phyloP scores from a whole-genome alignment of 1,140 invertebrate species.

The Drosophila murphyi region DNA sequence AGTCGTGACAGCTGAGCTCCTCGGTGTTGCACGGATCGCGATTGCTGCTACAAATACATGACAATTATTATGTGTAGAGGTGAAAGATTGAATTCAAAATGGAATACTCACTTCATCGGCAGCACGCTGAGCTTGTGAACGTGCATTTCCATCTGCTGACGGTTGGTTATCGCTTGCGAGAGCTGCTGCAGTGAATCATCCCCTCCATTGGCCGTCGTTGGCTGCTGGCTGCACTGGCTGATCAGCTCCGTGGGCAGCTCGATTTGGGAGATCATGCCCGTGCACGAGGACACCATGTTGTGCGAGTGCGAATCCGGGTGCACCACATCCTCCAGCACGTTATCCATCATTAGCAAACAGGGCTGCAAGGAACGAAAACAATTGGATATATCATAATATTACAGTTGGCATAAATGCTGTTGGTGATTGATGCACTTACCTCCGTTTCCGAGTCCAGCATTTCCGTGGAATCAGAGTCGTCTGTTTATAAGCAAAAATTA shows the following conservation, averaged over 20 bases:
- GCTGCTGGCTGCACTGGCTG: constrained; percentile 68
- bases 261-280: constrained; percentile 81
- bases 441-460: constrained; percentile 91
- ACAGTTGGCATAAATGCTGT: neutral
- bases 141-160: constrained; percentile 85
- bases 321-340: constrained; percentile 88
- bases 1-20: constrained; percentile 81
- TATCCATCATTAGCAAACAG: constrained; percentile 90
- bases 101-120: constrained; percentile 63
- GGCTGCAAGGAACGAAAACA: constrained; percentile 76
- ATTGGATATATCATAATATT: neutral
- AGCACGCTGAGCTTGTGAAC: constrained; percentile 65
- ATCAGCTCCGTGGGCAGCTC: constrained; percentile 79
- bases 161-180: constrained; percentile 87
- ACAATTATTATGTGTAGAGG: neutral
- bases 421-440: constrained; percentile 2
- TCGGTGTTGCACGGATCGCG: constrained; percentile 80
- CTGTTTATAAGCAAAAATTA: constrained; percentile 25
- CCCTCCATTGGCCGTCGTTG: constrained; percentile 79
- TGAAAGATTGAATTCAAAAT: fast-evolving
- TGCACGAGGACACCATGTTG: constrained; percentile 88
- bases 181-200: constrained; percentile 88
- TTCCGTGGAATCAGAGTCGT: constrained; percentile 87
- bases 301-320: constrained; percentile 88
- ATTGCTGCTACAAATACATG: constrained; percentile 35